These are phyloP conservation scores for Calosoma granatense DNA, from an alignment of 1,140 invertebrate genomes.

Conservation along the genomic window DNA sequence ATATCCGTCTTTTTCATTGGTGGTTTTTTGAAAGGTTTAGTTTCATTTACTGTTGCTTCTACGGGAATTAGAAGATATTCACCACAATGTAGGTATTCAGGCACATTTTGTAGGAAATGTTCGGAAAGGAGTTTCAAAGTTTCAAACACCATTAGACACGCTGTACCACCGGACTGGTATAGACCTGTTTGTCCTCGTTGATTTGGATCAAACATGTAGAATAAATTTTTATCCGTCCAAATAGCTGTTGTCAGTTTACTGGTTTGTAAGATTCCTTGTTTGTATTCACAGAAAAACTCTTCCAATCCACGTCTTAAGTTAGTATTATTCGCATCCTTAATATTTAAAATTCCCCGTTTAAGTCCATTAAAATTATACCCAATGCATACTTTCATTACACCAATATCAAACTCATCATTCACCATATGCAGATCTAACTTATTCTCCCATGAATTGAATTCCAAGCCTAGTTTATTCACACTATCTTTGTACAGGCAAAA, in stretches of 20 bases:
- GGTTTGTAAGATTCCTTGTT: conserved; percentile 38
- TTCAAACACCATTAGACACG: background rate
- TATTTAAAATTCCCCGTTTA: conserved; percentile 28
- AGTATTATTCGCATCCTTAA: conserved; percentile 31
- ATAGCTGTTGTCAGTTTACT: conserved; percentile 34
- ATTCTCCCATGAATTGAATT: conserved; percentile 41
- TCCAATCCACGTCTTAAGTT: conserved; percentile 32
- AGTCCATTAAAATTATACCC: conserved; percentile 35
- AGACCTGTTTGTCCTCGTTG: conserved; percentile 38
- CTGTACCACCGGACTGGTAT: conserved; percentile 11
- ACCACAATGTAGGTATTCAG: background rate
- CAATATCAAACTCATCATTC: conserved; percentile 30
- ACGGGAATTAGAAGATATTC: background rate
- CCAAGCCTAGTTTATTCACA: conserved; percentile 34
- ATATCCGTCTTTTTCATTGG: background rate
- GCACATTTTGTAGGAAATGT: background rate
- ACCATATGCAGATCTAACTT: conserved; percentile 33
- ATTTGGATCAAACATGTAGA: conserved; percentile 43
- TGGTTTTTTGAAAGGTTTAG: background rate
- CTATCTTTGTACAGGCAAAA: conserved; percentile 13
- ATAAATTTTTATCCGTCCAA: conserved; percentile 34
- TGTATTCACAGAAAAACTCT: conserved; percentile 38
- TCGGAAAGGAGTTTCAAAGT: background rate
- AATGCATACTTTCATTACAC: conserved; percentile 34
- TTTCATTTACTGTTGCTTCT: background rate